phyloP scores from a whole-genome alignment of 2,888 invertebrate species.

The Sphecodes monilicornis region DNA sequence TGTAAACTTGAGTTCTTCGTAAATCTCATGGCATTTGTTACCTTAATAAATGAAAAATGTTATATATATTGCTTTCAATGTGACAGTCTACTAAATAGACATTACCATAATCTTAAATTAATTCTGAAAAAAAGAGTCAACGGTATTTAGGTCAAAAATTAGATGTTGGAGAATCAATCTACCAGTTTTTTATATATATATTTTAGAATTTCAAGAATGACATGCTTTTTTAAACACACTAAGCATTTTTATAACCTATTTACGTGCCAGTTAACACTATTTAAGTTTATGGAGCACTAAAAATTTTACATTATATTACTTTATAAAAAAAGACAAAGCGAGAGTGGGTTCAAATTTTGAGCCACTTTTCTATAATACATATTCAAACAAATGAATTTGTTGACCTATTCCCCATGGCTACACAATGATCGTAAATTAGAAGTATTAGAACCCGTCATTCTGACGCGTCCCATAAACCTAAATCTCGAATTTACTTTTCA shows the following conservation, averaged over 20 bases:
- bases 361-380: no score
- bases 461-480: no score
- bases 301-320: no score
- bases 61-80: neutral
- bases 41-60: neutral
- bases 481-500: neutral
- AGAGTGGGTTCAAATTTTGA: no score
- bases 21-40: neutral
- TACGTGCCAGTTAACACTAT: neutral
- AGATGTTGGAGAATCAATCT: neutral
- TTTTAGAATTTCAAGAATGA: neutral
- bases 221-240: neutral
- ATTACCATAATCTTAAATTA: no score
- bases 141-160: neutral
- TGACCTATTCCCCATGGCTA: no score
- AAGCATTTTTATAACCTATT: neutral
- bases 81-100: neutral
- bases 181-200: neutral
- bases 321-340: no score
- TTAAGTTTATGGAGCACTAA: no score
- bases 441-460: no score
- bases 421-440: no score
- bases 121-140: no score
- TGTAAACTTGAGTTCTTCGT: neutral
- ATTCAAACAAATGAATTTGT: no score